These are phyloP conservation scores for Thomomys bottae DNA, from an alignment of 2,113 vertebrate species.

Conservation along the genomic window DNA sequence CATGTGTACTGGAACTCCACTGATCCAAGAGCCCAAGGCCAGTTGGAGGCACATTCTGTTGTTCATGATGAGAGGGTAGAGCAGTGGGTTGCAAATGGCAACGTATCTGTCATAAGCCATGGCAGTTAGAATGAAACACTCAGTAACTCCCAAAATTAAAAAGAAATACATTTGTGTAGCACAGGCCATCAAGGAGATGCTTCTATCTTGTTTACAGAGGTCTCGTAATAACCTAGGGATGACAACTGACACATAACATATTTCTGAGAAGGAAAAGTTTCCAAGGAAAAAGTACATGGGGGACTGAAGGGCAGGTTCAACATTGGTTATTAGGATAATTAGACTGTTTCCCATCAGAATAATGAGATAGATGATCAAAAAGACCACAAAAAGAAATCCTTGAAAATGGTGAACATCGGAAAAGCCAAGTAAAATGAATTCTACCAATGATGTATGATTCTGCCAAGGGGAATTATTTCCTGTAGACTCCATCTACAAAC, in stretches of 20 bases:
- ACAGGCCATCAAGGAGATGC: conserved; percentile 60
- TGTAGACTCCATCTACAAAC: background rate
- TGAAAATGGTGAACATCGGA: conserved; percentile 36
- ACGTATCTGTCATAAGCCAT: conserved; percentile 74
- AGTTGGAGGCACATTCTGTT: background rate
- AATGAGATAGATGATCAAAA: conserved; percentile 55
- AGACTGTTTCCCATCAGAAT: conserved; percentile 66
- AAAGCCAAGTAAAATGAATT: conserved; percentile 61
- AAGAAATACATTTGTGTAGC: conserved; percentile 72
- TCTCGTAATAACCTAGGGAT: conserved; percentile 67
- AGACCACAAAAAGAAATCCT: conserved; percentile 58
- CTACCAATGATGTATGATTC: background rate
- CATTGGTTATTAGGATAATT: conserved; percentile 59
- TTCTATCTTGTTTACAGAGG: conserved; percentile 34
- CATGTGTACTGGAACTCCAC: background rate
- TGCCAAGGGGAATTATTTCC: background rate
- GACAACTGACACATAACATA: conserved; percentile 61
- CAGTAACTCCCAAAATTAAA: conserved; percentile 57
- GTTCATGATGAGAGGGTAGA: conserved; percentile 67
- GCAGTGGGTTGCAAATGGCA: conserved; percentile 65
- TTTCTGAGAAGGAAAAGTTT: conserved; percentile 76
- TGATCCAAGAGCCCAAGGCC: conserved; percentile 48
- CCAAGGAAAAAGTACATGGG: conserved; percentile 76
- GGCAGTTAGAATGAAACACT: conserved; percentile 68
- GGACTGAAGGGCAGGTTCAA: conserved; percentile 31